Conservation (phyloP, 2,113 vertebrate genomes). For the Eptesicus fuscus region DNA sequence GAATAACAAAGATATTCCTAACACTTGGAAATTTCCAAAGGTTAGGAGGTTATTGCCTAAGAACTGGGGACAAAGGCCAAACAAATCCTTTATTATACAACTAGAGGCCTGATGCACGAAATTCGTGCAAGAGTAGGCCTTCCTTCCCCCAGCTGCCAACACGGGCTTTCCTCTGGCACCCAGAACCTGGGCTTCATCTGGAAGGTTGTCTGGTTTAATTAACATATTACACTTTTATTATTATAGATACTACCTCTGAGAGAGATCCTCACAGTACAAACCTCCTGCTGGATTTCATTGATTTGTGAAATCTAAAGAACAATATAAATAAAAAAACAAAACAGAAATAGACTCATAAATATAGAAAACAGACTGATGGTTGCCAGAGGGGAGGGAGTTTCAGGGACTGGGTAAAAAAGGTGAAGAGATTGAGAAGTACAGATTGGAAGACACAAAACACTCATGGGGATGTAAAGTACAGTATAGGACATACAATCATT, state of each 20-base stretch:
- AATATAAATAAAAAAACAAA: background rate
- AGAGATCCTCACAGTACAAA: background rate
- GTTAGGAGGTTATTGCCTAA: background rate
- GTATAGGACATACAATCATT: background rate
- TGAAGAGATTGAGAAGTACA: background rate
- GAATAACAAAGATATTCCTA: background rate
- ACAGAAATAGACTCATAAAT: background rate
- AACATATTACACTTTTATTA: too few species aligned
- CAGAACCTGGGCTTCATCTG: too few species aligned
- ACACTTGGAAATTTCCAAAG: background rate
- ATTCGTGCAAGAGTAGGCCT: too few species aligned
- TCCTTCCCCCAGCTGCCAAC: too few species aligned
- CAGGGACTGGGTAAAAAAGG: background rate
- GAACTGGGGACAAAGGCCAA: background rate
- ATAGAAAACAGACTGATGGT: background rate
- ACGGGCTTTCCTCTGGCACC: too few species aligned
- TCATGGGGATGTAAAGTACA: background rate
- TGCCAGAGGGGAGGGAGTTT: background rate
- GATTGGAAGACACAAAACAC: background rate
- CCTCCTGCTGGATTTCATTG: background rate
- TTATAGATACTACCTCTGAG: background rate
- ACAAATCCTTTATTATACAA: background rate
- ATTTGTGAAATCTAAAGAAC: background rate
- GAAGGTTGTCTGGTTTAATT: too few species aligned
- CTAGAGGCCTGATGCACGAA: too few species aligned